These are phyloP conservation scores for Rhadinocentrus ornatus DNA, from an alignment of 2,797 vertebrate species.

Conservation along the genomic window DNA sequence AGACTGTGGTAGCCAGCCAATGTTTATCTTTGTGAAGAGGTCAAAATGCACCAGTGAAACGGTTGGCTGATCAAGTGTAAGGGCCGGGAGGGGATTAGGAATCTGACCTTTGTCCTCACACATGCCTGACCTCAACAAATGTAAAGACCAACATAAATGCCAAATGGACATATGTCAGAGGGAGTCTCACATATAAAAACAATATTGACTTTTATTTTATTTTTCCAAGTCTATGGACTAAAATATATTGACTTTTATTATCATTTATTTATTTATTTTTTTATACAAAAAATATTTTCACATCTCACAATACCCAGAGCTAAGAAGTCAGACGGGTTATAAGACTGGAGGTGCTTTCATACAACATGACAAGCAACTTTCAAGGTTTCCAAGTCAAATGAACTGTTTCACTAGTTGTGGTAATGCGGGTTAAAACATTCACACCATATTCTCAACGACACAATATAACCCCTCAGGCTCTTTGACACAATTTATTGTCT, in stretches of 20 bases:
- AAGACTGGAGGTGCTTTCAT: not conserved
- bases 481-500: slow-evolving; percentile 6
- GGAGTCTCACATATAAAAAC: not conserved
- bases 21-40: slow-evolving; percentile 34
- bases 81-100: slow-evolving; percentile 28
- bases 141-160: slow-evolving; percentile 16
- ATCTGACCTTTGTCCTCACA: slow-evolving; percentile 60
- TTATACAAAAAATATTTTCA: not conserved
- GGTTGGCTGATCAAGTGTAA: slow-evolving; percentile 29
- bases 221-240: too few species aligned
- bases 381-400: not conserved
- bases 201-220: not conserved
- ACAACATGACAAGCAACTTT: not conserved
- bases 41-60: slow-evolving; percentile 61
- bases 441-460: slow-evolving; percentile 24
- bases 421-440: slow-evolving; percentile 2
- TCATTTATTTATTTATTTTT: too few species aligned
- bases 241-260: not conserved
- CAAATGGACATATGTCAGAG: slow-evolving; percentile 7
- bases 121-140: slow-evolving; percentile 29
- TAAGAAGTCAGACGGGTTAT: not conserved
- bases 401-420: slow-evolving; percentile 10
- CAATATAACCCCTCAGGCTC: not conserved
- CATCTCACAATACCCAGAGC: not conserved
- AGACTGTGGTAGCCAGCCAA: slow-evolving; percentile 8